phyloP scores from a whole-genome alignment of 2,113 vertebrate species.

The human region GRCh38 chr5:135477001-135477500 shows the following conservation, averaged over 20 bases:
- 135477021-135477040: background rate
- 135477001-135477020: constrained; percentile 2
- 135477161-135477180: constrained; percentile 93
- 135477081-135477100: constrained; percentile 59
- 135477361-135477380: constrained; percentile 97
- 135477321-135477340: constrained; percentile 95
- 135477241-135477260: constrained; percentile 90
- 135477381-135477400: constrained; percentile 97
- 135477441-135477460: constrained; percentile 86
- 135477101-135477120: constrained; percentile 82
- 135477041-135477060: background rate
- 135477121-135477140: constrained; percentile 84
- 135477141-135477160: constrained; percentile 82
- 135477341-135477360: constrained; percentile 99
- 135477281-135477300: constrained; percentile 93
- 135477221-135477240: constrained; percentile 97
- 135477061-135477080: background rate
- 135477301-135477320: constrained; percentile 96
- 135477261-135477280: constrained; percentile 92
- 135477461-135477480: constrained; percentile 94
- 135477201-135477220: constrained; percentile 92
- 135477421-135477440: constrained; percentile 79
- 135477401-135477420: constrained; percentile 66
- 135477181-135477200: constrained; percentile 75
- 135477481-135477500: constrained; percentile 99